Evolutionary conservation across 2,888 invertebrate genomes (phyloP).

Genomic region (Dicyrtomina minuta): DNA sequence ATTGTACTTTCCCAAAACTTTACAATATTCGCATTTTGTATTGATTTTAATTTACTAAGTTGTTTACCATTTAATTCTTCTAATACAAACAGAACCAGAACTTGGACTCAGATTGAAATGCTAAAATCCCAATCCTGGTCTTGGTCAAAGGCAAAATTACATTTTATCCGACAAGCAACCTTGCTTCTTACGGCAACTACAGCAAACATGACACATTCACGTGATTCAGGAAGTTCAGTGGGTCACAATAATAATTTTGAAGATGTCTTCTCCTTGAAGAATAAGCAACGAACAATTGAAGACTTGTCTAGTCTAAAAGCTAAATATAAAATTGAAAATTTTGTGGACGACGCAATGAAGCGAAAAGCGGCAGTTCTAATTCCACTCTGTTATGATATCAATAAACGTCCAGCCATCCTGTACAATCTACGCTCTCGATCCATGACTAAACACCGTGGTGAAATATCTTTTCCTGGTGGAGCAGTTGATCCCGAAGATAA

Average conservation of each 20-base stretch:
- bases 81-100: too few relatives aligned
- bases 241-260: conserved; percentile 21
- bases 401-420: conserved; percentile 68
- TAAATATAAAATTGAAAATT: conserved; percentile 20
- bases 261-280: conserved; percentile 39
- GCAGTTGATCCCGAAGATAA: conserved; percentile 59
- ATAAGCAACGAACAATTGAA: conserved; percentile 40
- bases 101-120: too few relatives aligned
- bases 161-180: too few relatives aligned
- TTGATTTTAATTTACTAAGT: too few relatives aligned
- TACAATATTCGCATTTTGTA: too few relatives aligned
- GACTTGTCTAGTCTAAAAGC: conserved; percentile 24
- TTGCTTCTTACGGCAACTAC: too few relatives aligned
- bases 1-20: too few relatives aligned
- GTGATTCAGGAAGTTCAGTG: too few relatives aligned
- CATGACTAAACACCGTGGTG: conserved; percentile 71
- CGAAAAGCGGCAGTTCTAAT: conserved; percentile 76
- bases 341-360: conserved; percentile 20
- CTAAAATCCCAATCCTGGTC: too few relatives aligned
- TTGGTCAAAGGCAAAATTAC: too few relatives aligned
- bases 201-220: too few relatives aligned
- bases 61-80: too few relatives aligned
- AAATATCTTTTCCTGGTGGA: conserved; percentile 84
- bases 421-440: conserved; percentile 76
- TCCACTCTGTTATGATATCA: conserved; percentile 69